phyloP scores from a whole-genome alignment of 2,888 invertebrate species.

The Lochmaea crataegi region DNA sequence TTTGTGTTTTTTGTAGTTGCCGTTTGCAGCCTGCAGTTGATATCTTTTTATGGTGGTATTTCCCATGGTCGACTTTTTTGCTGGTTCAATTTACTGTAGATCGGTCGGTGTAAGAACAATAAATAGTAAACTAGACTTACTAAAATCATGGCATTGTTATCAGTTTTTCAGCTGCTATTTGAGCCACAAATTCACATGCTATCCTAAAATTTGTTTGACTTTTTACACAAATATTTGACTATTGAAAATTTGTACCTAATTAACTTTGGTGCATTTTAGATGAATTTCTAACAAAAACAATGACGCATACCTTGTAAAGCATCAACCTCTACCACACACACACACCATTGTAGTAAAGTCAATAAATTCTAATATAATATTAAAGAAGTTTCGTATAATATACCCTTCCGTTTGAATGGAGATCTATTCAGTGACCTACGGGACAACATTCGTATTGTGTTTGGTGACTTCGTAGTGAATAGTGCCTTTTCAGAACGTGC shows the following conservation, averaged over 20 bases:
- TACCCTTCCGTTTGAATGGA: constrained; percentile 37
- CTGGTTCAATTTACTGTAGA: too few relatives aligned
- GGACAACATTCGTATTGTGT: constrained; percentile 39
- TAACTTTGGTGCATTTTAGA: constrained; percentile 1
- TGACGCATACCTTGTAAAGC: neutral
- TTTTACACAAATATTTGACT: too few relatives aligned
- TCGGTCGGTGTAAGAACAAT: too few relatives aligned
- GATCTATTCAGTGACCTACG: constrained; percentile 45
- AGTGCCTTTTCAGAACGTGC: constrained; percentile 32
- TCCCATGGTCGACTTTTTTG: too few relatives aligned
- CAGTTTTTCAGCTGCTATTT: too few relatives aligned
- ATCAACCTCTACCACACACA: constrained; percentile 7
- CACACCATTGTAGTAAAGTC: constrained; percentile 6
- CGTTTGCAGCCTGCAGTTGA: too few relatives aligned
- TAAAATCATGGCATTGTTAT: too few relatives aligned
- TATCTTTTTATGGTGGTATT: too few relatives aligned
- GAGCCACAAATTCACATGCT: too few relatives aligned
- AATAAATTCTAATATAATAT: constrained; percentile 27
- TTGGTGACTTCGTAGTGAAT: constrained; percentile 28
- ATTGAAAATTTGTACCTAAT: neutral
- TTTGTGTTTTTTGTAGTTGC: too few relatives aligned
- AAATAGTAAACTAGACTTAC: too few relatives aligned
- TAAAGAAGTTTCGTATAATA: constrained; percentile 34
- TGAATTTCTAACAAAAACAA: constrained; percentile 5
- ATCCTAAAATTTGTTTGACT: too few relatives aligned